phyloP scores from a whole-genome alignment of 2,113 vertebrate genomes.

The Lamprotornis superbus region DNA sequence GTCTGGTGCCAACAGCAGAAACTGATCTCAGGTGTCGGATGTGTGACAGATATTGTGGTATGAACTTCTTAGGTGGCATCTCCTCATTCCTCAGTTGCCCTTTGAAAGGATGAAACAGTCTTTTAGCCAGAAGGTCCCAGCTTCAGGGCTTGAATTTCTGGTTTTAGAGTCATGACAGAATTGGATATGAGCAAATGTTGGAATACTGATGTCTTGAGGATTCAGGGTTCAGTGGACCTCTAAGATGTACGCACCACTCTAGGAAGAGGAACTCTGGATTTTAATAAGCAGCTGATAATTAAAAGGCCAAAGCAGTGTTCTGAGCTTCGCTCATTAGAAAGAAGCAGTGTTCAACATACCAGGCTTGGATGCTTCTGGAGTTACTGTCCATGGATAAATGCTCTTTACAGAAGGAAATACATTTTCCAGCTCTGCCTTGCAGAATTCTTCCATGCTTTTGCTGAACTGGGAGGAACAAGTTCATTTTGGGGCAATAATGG shows the following conservation, averaged over 20 bases:
- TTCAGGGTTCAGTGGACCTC: not conserved
- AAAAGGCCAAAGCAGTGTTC: not conserved
- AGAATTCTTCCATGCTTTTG: not conserved
- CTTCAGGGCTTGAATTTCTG: not conserved
- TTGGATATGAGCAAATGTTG: not conserved
- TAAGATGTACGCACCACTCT: not conserved
- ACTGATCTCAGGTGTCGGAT: not conserved
- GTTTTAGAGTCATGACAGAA: not conserved
- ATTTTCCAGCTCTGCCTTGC: not conserved
- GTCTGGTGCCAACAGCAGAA: not conserved
- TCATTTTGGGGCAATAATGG: not conserved
- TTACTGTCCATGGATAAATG: not conserved
- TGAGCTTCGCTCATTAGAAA: not conserved
- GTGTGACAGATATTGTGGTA: not conserved
- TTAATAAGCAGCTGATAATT: not conserved
- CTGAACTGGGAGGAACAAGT: not conserved
- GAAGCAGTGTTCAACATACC: not conserved
- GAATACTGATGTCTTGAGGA: not conserved
- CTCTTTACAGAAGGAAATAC: not conserved
- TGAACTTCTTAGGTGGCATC: not conserved
- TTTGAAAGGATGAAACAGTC: not conserved
- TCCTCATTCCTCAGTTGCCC: not conserved
- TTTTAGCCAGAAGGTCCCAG: not conserved
- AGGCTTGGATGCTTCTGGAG: not conserved
- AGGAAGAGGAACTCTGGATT: not conserved